phyloP scores from a whole-genome alignment of 2,797 vertebrate species.

The Cyclura pinguis region DNA sequence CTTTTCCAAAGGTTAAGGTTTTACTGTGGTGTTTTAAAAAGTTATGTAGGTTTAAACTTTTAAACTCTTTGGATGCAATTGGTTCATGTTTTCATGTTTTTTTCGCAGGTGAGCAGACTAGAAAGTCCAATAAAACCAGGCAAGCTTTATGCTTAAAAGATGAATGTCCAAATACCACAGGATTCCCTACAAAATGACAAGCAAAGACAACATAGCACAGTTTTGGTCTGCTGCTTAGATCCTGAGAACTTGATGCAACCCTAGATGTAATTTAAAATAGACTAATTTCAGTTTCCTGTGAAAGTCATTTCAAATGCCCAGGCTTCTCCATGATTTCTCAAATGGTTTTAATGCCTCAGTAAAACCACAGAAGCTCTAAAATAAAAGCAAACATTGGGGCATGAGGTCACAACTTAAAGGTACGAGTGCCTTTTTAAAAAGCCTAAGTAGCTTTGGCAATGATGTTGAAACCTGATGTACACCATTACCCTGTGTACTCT shows the following conservation, averaged over 20 bases:
- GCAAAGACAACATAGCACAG: neutral
- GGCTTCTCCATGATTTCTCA: constrained; percentile 21
- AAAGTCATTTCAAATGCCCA: constrained; percentile 21
- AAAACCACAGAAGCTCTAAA: constrained; percentile 33
- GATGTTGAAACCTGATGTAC: constrained; percentile 27
- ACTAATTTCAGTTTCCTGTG: neutral
- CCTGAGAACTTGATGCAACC: neutral
- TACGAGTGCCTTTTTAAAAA: constrained; percentile 21
- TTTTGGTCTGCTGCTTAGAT: neutral
- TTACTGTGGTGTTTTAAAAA: neutral
- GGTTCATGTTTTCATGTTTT: constrained; percentile 11
- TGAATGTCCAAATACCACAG: neutral
- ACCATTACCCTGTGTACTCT: constrained; percentile 6
- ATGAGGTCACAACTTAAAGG: neutral
- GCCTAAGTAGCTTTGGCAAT: constrained; percentile 30
- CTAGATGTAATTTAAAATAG: constrained; percentile 27
- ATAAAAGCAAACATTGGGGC: constrained; percentile 32
- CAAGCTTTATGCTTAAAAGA: neutral
- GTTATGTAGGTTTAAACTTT: neutral
- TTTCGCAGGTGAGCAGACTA: neutral
- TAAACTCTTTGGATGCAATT: neutral
- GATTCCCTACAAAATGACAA: neutral
- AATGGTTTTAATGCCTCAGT: constrained; percentile 40
- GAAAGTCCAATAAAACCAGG: neutral
- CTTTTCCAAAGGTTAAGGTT: neutral